phyloP scores from a whole-genome alignment of 2,113 vertebrate species.

The Tachysurus vachellii region DNA sequence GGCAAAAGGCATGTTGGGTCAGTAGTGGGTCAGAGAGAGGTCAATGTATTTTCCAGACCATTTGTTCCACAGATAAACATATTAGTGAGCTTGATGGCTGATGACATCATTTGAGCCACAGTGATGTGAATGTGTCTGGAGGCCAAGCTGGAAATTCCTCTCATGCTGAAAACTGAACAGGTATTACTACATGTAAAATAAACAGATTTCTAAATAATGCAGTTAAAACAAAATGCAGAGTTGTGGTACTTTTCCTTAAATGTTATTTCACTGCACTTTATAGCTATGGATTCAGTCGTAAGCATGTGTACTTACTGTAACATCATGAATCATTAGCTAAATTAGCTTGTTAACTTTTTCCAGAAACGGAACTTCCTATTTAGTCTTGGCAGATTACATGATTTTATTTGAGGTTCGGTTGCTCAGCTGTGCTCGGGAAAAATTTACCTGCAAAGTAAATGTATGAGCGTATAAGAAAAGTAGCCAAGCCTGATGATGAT shows the following conservation, averaged over 20 bases:
- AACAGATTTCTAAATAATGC: neutral
- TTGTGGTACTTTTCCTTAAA: neutral
- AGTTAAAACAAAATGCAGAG: neutral
- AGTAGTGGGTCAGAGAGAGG: neutral
- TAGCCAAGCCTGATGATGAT: neutral
- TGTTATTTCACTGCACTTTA: neutral
- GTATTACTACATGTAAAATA: neutral
- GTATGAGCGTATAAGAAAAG: neutral
- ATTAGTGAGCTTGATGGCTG: neutral
- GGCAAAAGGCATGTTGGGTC: neutral
- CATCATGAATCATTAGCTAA: neutral
- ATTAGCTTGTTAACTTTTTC: neutral
- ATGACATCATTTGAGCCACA: neutral
- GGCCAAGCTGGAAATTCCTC: neutral
- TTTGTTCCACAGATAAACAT: constrained; percentile 11
- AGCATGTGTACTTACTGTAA: no score
- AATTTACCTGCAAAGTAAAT: neutral
- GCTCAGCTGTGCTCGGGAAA: neutral
- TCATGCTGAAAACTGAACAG: neutral
- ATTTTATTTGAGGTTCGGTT: neutral
- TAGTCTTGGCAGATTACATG: neutral
- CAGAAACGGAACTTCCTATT: neutral
- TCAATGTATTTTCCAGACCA: neutral
- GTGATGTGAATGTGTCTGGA: neutral
- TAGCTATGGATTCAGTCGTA: neutral